Evolutionary conservation across 2,888 invertebrate genomes (phyloP), one percentile per base, ranked within the genome.

Genomic region (Drosophila nr. perissopoda): DNA sequence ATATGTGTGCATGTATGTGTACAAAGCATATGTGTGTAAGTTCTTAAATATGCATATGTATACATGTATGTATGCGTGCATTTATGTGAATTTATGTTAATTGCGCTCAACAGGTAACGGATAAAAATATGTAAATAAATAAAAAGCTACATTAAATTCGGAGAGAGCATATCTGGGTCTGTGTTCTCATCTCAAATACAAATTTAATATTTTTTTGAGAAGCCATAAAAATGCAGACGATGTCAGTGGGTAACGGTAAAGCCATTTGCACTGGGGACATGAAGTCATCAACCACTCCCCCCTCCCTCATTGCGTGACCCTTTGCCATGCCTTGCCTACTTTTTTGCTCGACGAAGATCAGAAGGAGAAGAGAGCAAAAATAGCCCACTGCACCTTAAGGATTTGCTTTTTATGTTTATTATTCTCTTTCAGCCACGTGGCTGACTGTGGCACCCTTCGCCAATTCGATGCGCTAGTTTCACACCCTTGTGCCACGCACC

Each of bases 381-480:
- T 74, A 70, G 72, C 83, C 74, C 76, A 73, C 72, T 78, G 77
- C 76, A 73, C 79, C 79, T 81, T 70, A 60, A 83, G 79, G 81
- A 79, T 83, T 83, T 83, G 74, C 72, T 77, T 81, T 82, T 82
- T 79, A 81, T 83, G 83, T 79, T 83, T 83, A 81, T 83, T 82
- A 81, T 83, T 81, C 76, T 70, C 52, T 48, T 62, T 58, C 52
- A 36, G 79, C 73, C 83, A 83, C 82, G 83, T 82, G 82, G 68
- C 78, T 83, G 83, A 61, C 74, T 59, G 60, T 59, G 52, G 63
- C 73, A 69, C 75, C 75, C 80, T 72, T 79, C 58, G 54, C 73
- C 71, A 66, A 83, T 83, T 82, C 72, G 82, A 68, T 54, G 80
- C 66, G 83, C 74, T 79, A 81, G 76, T 82, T 83, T 83, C 73